Conservation (phyloP, 2,888 invertebrate genomes). For the Plagodis pulveraria region DNA sequence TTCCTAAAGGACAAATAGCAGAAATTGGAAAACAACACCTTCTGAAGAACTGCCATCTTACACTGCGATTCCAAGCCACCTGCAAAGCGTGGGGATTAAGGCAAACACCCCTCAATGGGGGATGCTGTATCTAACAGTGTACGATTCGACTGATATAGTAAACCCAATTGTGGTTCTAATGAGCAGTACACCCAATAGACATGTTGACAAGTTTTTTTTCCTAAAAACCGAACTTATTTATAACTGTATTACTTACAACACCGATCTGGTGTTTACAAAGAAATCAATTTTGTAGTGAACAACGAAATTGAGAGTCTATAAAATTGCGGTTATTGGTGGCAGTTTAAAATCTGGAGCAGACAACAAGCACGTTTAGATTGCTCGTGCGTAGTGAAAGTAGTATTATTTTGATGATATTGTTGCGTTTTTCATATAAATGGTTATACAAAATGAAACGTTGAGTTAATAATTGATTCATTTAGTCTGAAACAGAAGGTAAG, state of each 20-base stretch:
- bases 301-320: constrained; percentile 69
- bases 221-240: too few species aligned
- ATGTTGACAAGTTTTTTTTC: too few species aligned
- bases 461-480: constrained; percentile 6
- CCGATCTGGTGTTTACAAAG: constrained; percentile 15
- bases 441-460: constrained; percentile 20
- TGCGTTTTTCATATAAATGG: constrained; percentile 18
- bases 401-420: constrained; percentile 15
- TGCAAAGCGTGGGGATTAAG: too few species aligned
- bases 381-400: constrained; percentile 63
- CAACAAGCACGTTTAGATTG: constrained; percentile 28
- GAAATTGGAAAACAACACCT: too few species aligned
- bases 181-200: too few species aligned
- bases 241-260: background rate
- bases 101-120: too few species aligned
- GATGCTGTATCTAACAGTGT: too few species aligned
- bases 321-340: constrained; percentile 43
- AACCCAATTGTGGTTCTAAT: too few species aligned
- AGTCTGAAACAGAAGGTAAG: background rate
- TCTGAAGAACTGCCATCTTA: too few species aligned
- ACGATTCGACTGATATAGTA: too few species aligned
- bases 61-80: too few species aligned
- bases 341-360: constrained; percentile 40
- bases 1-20: too few species aligned
- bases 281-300: constrained; percentile 47